phyloP scores from a whole-genome alignment of 2,888 invertebrate genomes.

The Pachliopta kotzebuea region DNA sequence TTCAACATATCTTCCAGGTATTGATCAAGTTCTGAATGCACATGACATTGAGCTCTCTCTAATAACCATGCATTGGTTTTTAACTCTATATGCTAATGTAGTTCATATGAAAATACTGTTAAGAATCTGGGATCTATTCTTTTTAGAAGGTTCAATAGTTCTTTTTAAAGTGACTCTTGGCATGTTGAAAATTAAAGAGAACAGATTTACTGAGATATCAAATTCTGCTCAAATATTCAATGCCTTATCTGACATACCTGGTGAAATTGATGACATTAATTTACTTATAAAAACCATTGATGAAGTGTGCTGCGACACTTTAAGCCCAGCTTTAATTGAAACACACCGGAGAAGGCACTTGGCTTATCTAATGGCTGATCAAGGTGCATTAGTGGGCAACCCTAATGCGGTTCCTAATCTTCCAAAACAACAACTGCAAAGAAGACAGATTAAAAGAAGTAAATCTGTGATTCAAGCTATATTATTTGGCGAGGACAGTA shows the following conservation, averaged over 20 bases:
- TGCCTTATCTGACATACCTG: conserved; percentile 96
- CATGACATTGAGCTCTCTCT: conserved; percentile 97
- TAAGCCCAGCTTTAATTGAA: conserved; percentile 92
- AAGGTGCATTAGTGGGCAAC: conserved; percentile 95
- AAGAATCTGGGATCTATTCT: conserved; percentile 98
- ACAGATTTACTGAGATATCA: conserved; percentile 90
- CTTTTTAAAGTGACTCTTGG: conserved; percentile 96
- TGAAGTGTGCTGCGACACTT: conserved; percentile 87
- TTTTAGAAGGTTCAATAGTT: conserved; percentile 96
- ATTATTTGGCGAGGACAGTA: conserved; percentile 89
- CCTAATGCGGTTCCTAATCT: conserved; percentile 94
- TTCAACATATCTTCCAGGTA: conserved; percentile 92
- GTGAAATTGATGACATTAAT: conserved; percentile 95
- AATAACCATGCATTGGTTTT: conserved; percentile 98
- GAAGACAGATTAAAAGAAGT: conserved; percentile 93
- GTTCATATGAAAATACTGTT: conserved; percentile 96
- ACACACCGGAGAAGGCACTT: conserved; percentile 95
- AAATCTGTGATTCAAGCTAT: conserved; percentile 95
- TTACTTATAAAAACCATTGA: conserved; percentile 87
- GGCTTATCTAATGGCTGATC: conserved; percentile 98
- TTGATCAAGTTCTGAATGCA: conserved; percentile 93
- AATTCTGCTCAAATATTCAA: conserved; percentile 99
- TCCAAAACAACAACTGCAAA: conserved; percentile 94
- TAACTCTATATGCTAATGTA: conserved; percentile 97
- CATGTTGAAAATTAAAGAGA: conserved; percentile 91